Evolutionary conservation across 2,113 vertebrate species (phyloP).

Genomic region (Kryptolebias marmoratus): DNA sequence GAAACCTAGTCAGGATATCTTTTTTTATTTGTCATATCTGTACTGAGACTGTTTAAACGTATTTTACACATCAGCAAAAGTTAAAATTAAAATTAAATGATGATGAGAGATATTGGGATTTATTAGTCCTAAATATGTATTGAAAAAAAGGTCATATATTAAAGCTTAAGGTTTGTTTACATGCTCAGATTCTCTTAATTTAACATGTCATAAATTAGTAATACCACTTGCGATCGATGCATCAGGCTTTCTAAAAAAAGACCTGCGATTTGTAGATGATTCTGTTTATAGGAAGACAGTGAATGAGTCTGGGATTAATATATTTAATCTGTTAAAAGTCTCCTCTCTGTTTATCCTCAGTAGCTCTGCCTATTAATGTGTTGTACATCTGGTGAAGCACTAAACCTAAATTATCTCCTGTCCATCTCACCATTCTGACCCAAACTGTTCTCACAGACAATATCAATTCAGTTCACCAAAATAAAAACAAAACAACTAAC

Average conservation of each 20-base stretch:
- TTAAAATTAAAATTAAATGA: too few species aligned
- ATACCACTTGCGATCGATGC: conserved; percentile 13
- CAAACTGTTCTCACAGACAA: not conserved
- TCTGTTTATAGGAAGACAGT: not conserved
- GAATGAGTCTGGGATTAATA: not conserved
- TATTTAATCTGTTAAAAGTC: not conserved
- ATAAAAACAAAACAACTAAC: conserved; percentile 2
- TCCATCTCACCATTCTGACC: not conserved
- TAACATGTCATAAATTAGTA: conserved; percentile 12
- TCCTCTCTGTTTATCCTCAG: not conserved
- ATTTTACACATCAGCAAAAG: not conserved
- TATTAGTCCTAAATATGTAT: conserved; percentile 8
- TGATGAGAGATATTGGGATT: not conserved
- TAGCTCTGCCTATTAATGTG: not conserved
- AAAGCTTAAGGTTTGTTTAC: conserved; percentile 22
- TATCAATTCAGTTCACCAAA: not conserved
- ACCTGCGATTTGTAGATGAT: not conserved
- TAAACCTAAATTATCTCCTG: conserved; percentile 9
- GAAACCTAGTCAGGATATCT: too few species aligned
- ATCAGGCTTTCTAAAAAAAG: conserved; percentile 3
- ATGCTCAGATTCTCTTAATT: conserved; percentile 21
- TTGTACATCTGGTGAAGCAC: not conserved
- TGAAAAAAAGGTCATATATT: conserved; percentile 46
- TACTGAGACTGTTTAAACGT: not conserved
- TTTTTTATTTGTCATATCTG: too few species aligned